Base-by-base conservation (phyloP, 2,888 invertebrate species). In the Nymphalis polychloros region DNA sequence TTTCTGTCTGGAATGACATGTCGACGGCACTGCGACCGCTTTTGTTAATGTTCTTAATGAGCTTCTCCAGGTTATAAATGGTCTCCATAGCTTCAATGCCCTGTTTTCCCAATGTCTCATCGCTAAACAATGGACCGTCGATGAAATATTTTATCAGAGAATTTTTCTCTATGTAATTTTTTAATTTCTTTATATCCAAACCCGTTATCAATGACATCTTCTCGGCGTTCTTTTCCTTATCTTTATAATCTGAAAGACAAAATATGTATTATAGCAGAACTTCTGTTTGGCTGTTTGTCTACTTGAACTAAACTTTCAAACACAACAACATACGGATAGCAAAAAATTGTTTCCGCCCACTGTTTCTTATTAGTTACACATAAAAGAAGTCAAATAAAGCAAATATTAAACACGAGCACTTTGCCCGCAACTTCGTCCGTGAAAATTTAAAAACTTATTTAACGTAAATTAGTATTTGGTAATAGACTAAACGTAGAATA, bases 191-290 rank as follows among this genome's bases (percentile, higher is more conserved):
- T 64, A 90, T 83, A 70, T 88, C 81, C 0, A 90, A 77, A 3
- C 87, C 86, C 0, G 90, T 88, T 17, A 92, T 68, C 49, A 87
- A 81, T 0, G 84, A 71, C 82, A 92, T 88, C 69, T 84, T 89
- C 2, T 81, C 78, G 50, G 81, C 82, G 67, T 80, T 86, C 57
- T 78, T 81, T 2, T 81, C 84, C 6, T 83, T 69, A 67, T 85
- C 83, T 72, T 78, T 83, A 73, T 80, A 82, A 81, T 90, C 92
- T 92, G 53, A 17, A 55, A 55, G 17, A 55, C 76, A 23, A 79
- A 41, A 10, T 41, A 13, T 13, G 4, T 41, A 13, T 41, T 41
- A 41, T 41, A 1, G 13, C 4, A 2, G 13, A 41, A 41, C 13
- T 41, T 13, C 41, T 8, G 0, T 27, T 27, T 27, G 27, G 27